These are phyloP conservation scores for Gnatocerus cornutus DNA, from an alignment of 2,888 invertebrate species.

Conservation along the genomic window DNA sequence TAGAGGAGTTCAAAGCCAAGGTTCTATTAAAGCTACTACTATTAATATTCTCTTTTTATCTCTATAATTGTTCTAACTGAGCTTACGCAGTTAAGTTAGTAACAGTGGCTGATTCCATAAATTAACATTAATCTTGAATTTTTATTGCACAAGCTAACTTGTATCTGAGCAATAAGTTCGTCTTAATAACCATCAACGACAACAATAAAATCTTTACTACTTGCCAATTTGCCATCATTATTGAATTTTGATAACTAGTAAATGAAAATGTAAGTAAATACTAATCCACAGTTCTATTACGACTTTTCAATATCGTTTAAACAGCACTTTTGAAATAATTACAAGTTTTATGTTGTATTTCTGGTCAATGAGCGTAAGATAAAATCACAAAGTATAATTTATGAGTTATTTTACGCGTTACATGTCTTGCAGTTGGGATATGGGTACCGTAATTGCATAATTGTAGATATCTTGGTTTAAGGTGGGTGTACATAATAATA, in stretches of 20 bases:
- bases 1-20: no score
- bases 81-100: no score
- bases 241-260: background rate
- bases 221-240: background rate
- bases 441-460: conserved; percentile 43
- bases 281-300: background rate
- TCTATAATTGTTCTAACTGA: no score
- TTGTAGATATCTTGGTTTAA: conserved; percentile 39
- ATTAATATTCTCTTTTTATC: no score
- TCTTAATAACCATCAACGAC: background rate
- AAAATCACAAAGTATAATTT: conserved; percentile 32
- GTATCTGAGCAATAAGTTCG: no score
- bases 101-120: no score
- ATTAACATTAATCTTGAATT: no score
- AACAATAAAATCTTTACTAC: conserved; percentile 1
- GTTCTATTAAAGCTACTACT: no score
- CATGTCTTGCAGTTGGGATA: conserved; percentile 29
- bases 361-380: conserved; percentile 35
- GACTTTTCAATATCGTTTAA: conserved; percentile 6
- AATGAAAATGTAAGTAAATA: conserved; percentile 2
- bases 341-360: conserved; percentile 23
- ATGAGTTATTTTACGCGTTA: conserved; percentile 29
- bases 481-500: conserved; percentile 42
- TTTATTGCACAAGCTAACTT: no score
- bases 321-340: conserved; percentile 26